Base-by-base conservation (phyloP, 2,888 invertebrate genomes). In the Carcina quercana region DNA sequence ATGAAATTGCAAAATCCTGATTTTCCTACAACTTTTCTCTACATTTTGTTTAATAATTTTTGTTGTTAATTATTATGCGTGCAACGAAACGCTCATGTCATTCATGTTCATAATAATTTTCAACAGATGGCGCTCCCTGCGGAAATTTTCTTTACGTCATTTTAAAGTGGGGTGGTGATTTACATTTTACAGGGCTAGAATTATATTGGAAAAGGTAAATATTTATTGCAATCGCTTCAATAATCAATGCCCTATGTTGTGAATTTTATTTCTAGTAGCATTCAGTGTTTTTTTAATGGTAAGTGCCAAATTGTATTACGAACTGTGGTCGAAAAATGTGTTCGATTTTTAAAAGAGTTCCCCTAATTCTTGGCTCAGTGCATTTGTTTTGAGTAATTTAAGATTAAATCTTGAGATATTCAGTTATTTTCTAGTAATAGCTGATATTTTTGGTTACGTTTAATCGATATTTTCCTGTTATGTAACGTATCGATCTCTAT, bases 131-230 rank as follows among this genome's bases (percentile, higher is more conserved):
- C 60, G 50, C 48, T 37, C 19, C 15, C 3, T 8, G 6, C 20
- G 20, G 3, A 20, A 20, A 20, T 19, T 20, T 20, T 8, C 6
- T 24, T 53, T 55, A 50, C 47, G 42, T 53, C 50, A 38, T 43
- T 34, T 44, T 30, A 7, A 37, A 44, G 40, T 44, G 50, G 50
- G 50, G 49, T 50, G 44, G 50, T 47, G 52, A 52, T 50, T 50
- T n/a, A 52, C 45, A 52, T 39, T 49, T 53, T 42, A 33, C 40
- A 31, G 44, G 37, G 41, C 36, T 40, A 48, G 37, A 49, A 37
- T 38, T 40, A 42, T 39, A 49, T 11, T 24, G 44, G 41, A 34
- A 38, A 52, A 62, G 61, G 62, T 62, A 61, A 61, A 45, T 40
- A 14, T 20, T 22, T 8, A 25, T 17, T 2, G 11, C 14, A 20